Percentiles rank a stretch among this genome's conserved stretches.
These are phyloP conservation scores for Isurus oxyrinchus DNA, from an alignment of 2,113 vertebrate genomes.

Conservation along the genomic window DNA sequence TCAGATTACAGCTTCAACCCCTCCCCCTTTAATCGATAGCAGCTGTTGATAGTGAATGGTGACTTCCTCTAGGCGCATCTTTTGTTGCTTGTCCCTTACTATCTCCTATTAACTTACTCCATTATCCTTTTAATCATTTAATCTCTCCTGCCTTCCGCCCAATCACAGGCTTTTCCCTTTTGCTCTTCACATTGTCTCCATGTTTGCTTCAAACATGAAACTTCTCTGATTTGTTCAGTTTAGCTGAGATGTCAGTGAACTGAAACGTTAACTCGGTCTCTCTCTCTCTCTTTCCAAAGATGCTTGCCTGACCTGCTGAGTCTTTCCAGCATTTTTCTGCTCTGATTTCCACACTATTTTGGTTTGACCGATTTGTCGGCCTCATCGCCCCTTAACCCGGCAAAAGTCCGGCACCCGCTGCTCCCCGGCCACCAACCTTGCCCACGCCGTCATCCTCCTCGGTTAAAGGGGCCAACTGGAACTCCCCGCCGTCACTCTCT, in stretches of 20 bases:
- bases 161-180: too few relatives aligned
- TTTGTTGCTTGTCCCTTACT: too few relatives aligned
- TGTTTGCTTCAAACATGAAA: too few relatives aligned
- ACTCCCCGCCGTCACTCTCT: slow-evolving; percentile 58
- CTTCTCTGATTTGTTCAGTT: not conserved
- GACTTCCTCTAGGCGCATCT: too few relatives aligned
- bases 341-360: too few relatives aligned
- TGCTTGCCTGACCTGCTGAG: not conserved
- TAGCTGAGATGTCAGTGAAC: not conserved
- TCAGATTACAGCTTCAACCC: too few relatives aligned
- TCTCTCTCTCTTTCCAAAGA: not conserved
- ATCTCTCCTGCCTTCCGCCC: too few relatives aligned
- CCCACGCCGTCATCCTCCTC: slow-evolving; percentile 51
- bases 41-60: too few relatives aligned
- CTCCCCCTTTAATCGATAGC: too few relatives aligned
- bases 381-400: not conserved
- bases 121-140: too few relatives aligned
- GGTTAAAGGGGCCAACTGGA: slow-evolving; percentile 54
- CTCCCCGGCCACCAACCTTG: slow-evolving; percentile 25
- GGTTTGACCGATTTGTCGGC: not conserved
- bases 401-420: not conserved
- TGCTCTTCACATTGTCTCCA: too few relatives aligned
- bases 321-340: not conserved
- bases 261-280: not conserved
- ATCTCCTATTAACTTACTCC: too few relatives aligned